A percentile compares a stretch with the other conserved stretches of the same genome.
These are phyloP conservation scores for Tetropium fuscum DNA, from an alignment of 2,888 invertebrate species.

Conservation along the genomic window DNA sequence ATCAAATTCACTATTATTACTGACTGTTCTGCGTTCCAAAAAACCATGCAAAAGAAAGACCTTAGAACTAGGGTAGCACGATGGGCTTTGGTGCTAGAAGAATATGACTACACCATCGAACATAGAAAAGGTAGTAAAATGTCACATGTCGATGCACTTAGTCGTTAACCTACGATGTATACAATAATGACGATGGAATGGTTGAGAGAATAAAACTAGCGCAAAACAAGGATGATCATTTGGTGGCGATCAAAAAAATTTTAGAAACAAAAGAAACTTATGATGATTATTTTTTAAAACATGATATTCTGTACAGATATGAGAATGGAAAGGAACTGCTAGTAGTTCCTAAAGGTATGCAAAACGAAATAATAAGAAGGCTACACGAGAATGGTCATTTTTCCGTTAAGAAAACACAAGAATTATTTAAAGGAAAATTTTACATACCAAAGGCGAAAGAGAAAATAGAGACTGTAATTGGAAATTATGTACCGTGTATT, in stretches of 20 bases:
- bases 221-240: neutral
- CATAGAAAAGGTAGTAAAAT: slow-evolving; percentile 44
- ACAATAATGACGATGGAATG: neutral
- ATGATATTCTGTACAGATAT: slow-evolving; percentile 46
- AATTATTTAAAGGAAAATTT: slow-evolving; percentile 14
- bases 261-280: slow-evolving; percentile 25
- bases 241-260: slow-evolving; percentile 20
- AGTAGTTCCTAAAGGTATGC: slow-evolving; percentile 56
- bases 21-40: slow-evolving; percentile 53
- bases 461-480: neutral
- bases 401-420: slow-evolving; percentile 39
- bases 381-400: slow-evolving; percentile 58
- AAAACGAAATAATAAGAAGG: slow-evolving; percentile 54
- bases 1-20: slow-evolving; percentile 53
- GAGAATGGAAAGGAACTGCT: slow-evolving; percentile 31
- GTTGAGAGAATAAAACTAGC: neutral
- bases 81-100: slow-evolving; percentile 48
- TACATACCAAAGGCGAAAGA: neutral
- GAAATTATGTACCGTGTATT: slow-evolving; percentile 36
- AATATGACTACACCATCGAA: slow-evolving; percentile 44
- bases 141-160: slow-evolving; percentile 35
- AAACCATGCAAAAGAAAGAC: slow-evolving; percentile 52
- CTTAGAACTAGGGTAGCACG: slow-evolving; percentile 49
- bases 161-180: neutral
- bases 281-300: slow-evolving; percentile 19